These are phyloP conservation scores for Drosophila malerkotliana DNA, from an alignment of 1,140 invertebrate genomes.

Conservation along the genomic window DNA sequence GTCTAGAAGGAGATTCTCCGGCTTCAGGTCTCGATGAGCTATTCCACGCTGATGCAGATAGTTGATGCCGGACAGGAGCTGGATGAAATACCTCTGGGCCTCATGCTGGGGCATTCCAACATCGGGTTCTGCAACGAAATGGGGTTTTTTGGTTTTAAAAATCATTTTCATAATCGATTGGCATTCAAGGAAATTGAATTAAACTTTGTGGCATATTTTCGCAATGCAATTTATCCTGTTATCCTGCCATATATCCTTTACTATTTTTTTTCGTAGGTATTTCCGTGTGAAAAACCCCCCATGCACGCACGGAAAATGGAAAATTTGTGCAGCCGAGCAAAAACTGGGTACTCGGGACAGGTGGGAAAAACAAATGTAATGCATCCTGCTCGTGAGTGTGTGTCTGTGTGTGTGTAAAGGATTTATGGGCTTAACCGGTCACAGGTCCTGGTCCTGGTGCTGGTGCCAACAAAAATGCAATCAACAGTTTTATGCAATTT, in stretches of 20 bases:
- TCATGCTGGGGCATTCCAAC: constrained; percentile 92
- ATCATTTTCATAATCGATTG: background rate
- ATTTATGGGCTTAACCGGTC: constrained; percentile 40
- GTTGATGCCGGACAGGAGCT: constrained; percentile 92
- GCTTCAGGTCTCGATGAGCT: constrained; percentile 96
- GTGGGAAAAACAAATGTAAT: constrained; percentile 45
- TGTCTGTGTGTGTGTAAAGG: constrained; percentile 16
- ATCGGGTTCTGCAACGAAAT: constrained; percentile 91
- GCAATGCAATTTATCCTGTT: constrained; percentile 11
- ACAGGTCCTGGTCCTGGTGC: background rate
- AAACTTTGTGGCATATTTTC: constrained; percentile 28
- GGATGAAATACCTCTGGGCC: constrained; percentile 95
- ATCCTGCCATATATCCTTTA: background rate
- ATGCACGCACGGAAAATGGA: constrained; percentile 27
- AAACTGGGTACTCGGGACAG: constrained; percentile 1
- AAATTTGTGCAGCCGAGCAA: constrained; percentile 46
- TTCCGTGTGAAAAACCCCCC: constrained; percentile 25
- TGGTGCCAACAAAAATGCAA: constrained; percentile 35
- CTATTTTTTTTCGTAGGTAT: background rate
- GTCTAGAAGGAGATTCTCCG: constrained; percentile 97
- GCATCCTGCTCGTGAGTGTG: constrained; percentile 11
- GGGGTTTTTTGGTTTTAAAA: background rate
- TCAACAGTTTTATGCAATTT: constrained; percentile 60
- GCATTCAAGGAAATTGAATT: constrained; percentile 30
- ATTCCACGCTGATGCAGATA: constrained; percentile 93